Percentiles rank a stretch among this genome's conserved stretches.
phyloP scores from a whole-genome alignment of 2,888 invertebrate genomes.

The Clitarchus hookeri region DNA sequence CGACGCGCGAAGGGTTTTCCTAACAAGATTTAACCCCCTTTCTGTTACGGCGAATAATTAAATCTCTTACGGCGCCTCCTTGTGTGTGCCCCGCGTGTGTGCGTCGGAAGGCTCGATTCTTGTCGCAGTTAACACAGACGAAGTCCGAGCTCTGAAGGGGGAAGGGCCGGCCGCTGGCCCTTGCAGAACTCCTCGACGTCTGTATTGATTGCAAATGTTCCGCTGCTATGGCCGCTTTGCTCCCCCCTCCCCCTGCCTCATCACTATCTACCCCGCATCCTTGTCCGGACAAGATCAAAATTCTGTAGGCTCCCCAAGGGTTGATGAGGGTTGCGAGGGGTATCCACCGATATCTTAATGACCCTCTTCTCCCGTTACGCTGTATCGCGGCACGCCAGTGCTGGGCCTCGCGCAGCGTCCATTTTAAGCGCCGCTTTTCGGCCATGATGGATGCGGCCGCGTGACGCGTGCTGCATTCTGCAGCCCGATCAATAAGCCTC shows the following conservation, averaged over 20 bases:
- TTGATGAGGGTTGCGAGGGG: neutral
- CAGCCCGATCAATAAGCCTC: slow-evolving; percentile 1
- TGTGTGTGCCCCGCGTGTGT: neutral
- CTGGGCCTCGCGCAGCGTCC: neutral
- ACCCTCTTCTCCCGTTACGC: neutral
- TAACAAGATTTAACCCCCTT: slow-evolving; percentile 9
- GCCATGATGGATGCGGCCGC: slow-evolving; percentile 2
- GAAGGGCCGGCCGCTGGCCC: neutral
- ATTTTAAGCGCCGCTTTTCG: neutral
- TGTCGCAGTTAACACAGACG: neutral
- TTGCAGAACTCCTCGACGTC: neutral
- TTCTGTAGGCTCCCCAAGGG: neutral
- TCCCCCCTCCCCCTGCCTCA: neutral
- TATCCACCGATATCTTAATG: neutral
- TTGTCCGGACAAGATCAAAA: neutral
- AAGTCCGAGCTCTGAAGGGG: neutral
- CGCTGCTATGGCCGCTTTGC: slow-evolving; percentile 4
- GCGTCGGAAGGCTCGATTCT: neutral
- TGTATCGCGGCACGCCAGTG: neutral
- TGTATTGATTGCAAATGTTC: slow-evolving; percentile 4
- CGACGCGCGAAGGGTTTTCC: neutral
- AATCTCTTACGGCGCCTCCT: neutral
- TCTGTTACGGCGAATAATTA: neutral
- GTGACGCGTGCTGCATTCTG: neutral
- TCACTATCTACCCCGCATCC: neutral